Percentiles rank a stretch among this genome's conserved stretches.
Evolutionary conservation across 1,140 invertebrate species (phyloP).

Genomic region (Pristionchus pacificus): DNA sequence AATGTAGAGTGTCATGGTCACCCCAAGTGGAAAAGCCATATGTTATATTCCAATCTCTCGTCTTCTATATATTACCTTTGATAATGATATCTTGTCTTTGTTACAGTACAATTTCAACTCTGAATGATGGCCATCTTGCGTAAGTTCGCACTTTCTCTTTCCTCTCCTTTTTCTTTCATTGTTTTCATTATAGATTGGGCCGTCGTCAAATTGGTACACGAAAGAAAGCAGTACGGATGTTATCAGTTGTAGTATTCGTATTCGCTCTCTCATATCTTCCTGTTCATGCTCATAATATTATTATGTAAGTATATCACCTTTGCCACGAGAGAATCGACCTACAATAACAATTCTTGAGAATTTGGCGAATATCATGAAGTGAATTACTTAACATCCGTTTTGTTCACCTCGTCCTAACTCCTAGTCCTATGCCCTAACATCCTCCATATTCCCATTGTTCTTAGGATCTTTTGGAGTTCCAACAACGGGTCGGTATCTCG

Average conservation of each 20-base stretch:
- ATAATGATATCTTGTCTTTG: conserved; percentile 44
- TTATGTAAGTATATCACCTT: conserved; percentile 39
- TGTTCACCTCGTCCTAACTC: too few relatives aligned
- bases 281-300: conserved; percentile 52
- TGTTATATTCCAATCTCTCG: conserved; percentile 45
- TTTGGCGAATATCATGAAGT: too few relatives aligned
- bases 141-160: conserved; percentile 12
- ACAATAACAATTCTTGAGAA: too few relatives aligned
- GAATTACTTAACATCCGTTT: too few relatives aligned
- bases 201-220: conserved; percentile 44
- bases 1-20: conserved; percentile 48
- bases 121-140: conserved; percentile 14
- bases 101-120: conserved; percentile 48
- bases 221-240: conserved; percentile 47
- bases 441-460: background rate
- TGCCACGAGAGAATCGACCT: too few relatives aligned
- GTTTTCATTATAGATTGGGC: conserved; percentile 41
- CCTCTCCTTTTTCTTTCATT: too few relatives aligned
- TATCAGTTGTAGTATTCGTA: conserved; percentile 47
- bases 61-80: conserved; percentile 48
- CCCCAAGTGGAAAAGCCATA: conserved; percentile 49
- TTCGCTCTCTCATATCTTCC: conserved; percentile 51
- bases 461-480: background rate
- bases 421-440: background rate
- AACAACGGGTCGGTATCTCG: too few relatives aligned